A percentile compares a stretch with the other conserved stretches of the same genome.
Evolutionary conservation across 2,888 invertebrate genomes (phyloP).

Genomic region (Cantharis flavilabris): DNA sequence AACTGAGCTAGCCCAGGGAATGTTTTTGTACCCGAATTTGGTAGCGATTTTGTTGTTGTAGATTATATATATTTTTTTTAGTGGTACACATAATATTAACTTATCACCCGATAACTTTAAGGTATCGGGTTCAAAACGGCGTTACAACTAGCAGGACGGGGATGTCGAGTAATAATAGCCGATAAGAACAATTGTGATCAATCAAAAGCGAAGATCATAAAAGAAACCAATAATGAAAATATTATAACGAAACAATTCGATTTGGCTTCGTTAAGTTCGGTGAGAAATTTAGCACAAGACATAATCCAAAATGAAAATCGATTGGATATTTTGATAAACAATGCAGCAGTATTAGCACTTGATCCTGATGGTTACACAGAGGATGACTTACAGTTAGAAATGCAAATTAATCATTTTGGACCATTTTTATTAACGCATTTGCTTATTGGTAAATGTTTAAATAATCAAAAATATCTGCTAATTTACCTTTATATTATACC

Average conservation of each 20-base stretch:
- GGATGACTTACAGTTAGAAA: background rate
- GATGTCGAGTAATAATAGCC: background rate
- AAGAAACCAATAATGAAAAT: background rate
- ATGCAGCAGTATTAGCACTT: background rate
- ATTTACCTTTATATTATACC: no score
- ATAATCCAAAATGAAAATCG: background rate
- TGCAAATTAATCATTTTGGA: background rate
- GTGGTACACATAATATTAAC: no score
- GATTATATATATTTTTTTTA: no score
- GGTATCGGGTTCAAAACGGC: background rate
- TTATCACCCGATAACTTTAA: no score
- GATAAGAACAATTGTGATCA: background rate
- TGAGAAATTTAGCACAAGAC: background rate
- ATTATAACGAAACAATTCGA: background rate
- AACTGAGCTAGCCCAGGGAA: no score
- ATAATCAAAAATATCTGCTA: background rate
- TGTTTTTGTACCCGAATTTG: no score
- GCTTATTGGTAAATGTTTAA: background rate
- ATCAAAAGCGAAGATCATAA: background rate
- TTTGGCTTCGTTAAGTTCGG: background rate
- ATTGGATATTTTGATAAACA: background rate
- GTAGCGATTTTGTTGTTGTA: no score
- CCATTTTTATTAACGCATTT: background rate
- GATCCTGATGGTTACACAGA: background rate
- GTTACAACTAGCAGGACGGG: background rate